Evolutionary conservation across 2,113 vertebrate species (phyloP).

Genomic region (Litocranius walleri): DNA sequence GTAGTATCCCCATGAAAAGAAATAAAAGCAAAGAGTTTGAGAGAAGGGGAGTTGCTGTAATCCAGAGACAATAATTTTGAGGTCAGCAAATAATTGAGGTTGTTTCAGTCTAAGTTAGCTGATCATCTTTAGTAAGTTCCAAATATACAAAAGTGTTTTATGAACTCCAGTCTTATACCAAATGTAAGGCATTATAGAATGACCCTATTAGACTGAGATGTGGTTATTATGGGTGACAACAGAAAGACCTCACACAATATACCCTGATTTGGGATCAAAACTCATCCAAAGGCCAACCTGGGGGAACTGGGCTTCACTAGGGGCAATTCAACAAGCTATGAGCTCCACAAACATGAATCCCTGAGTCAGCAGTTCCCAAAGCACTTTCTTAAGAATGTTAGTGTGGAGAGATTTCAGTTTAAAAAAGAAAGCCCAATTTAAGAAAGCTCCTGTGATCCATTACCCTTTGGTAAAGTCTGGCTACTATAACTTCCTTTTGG

Average conservation of each 20-base stretch:
- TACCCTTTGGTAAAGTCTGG: not conserved
- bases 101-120: not conserved
- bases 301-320: not conserved
- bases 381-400: not conserved
- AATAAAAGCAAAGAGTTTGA: not conserved
- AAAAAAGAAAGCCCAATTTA: not conserved
- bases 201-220: not conserved
- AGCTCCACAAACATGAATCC: not conserved
- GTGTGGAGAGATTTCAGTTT: not conserved
- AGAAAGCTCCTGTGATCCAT: not conserved
- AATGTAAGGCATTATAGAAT: not conserved
- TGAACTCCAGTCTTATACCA: not conserved
- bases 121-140: not conserved
- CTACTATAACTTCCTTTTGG: not conserved
- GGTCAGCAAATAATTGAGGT: not conserved
- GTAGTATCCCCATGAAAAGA: not conserved
- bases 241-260: not conserved
- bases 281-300: not conserved
- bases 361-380: not conserved
- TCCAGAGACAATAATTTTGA: not conserved
- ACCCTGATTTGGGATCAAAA: not conserved
- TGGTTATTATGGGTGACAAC: not conserved
- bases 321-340: not conserved
- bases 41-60: not conserved
- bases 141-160: not conserved